Percentiles rank a stretch among this genome's conserved stretches.
phyloP scores from a whole-genome alignment of 53 echinoderm and acorn worm species.

The Zoroaster sp. region DNA sequence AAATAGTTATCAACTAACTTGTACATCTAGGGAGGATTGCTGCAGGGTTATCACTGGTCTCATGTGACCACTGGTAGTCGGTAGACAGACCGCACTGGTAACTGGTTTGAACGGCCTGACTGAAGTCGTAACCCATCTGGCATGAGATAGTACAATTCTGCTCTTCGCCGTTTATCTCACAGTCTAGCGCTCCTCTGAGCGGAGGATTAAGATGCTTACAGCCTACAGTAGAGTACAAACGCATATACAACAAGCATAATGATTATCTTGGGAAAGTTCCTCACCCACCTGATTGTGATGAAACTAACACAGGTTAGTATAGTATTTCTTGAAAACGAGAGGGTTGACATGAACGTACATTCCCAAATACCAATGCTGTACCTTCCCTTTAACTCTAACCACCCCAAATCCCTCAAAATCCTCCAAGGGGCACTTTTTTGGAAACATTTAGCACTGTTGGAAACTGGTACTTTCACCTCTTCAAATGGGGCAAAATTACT shows the following conservation, averaged over 20 bases:
- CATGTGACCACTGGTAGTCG: conserved; percentile 66
- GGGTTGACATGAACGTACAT: background rate
- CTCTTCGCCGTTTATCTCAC: conserved; percentile 12
- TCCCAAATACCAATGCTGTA: background rate
- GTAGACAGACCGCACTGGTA: conserved; percentile 57
- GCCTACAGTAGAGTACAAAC: background rate
- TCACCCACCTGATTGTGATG: background rate
- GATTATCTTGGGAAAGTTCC: background rate
- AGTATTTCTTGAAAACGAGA: background rate
- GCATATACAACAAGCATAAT: background rate
- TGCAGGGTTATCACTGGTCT: conserved; percentile 21
- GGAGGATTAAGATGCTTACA: conserved; percentile 46
- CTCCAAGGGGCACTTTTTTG: too few species aligned
- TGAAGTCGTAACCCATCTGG: conserved; percentile 54
- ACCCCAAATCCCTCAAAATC: too few species aligned
- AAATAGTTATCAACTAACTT: background rate
- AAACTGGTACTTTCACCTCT: too few species aligned
- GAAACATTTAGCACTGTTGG: too few species aligned
- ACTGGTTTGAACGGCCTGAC: background rate
- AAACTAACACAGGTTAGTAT: background rate
- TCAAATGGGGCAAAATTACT: too few species aligned
- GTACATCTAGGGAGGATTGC: background rate
- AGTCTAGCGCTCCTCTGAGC: conserved; percentile 37
- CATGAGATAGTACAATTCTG: conserved; percentile 63
- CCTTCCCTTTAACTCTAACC: background rate